Evolutionary conservation across 2,797 vertebrate genomes (phyloP), one percentile per base, ranked within the genome.

Genomic region (Gadopsis marmoratus): DNA sequence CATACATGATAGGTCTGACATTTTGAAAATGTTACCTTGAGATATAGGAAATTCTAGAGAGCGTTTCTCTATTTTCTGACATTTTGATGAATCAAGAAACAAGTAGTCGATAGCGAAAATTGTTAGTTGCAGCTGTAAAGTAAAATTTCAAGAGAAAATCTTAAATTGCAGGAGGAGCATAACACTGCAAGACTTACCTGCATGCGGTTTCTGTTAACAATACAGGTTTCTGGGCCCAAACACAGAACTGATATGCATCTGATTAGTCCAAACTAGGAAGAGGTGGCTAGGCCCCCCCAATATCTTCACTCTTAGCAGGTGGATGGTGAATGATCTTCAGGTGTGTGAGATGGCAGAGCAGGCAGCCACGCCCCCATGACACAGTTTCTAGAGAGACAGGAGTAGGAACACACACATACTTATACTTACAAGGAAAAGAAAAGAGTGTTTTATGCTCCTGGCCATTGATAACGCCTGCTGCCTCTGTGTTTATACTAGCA

Each of bases 381-480:
- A 1, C 26, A 26, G 26, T 26, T 26, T 26, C 26, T 26, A 26
- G 26, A 26, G 26, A 26, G 26, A 2, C 26, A 26, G 26, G 26
- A 26, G 26, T 26, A 26, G 26, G 26, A 26, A 26, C 59, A 26
- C n/a, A 43, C 21, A 43, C 37, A 16, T 33, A 37, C 10, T 6
- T 3, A 39, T 9, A 37, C 56, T 11, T 19, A 37, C 7, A 47
- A 7, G 16, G 45, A 31, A 64, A 19, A 41, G 55, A 79, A 61
- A 72, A 29, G 19, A 50, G 54, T 55, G 65, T 83, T 59, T 81
- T 70, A 66, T 47, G 65, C 47, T 72, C 35, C 41, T 70, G 33
- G 35, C 37, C 60, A 6, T 1, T 45, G 75, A 76, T 72, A 51
- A 74, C 83, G 85, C 55, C 82, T 82, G 76, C 48, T 59, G 71